A percentile compares a stretch with the other conserved stretches of the same genome.
Conservation (phyloP, 2,888 invertebrate species). For the Anodontia alba region DNA sequence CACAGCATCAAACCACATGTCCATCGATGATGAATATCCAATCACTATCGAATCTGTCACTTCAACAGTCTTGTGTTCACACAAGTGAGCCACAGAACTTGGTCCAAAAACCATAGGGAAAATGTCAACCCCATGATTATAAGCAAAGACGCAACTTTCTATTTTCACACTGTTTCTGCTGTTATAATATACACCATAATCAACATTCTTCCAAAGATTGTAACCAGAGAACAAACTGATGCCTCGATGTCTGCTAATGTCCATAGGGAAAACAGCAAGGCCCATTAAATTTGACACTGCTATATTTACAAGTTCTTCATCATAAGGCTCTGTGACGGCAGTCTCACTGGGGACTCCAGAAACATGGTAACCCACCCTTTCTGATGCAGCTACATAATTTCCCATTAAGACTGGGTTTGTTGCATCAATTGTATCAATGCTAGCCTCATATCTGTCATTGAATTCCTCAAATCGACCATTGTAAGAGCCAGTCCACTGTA, state of each 20-base stretch:
- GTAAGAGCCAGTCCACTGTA: conserved; percentile 76
- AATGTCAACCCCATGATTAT: conserved; percentile 71
- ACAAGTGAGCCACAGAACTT: conserved; percentile 52
- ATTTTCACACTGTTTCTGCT: conserved; percentile 48
- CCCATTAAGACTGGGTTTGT: conserved; percentile 50
- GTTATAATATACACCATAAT: conserved; percentile 78
- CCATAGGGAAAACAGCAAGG: conserved; percentile 52
- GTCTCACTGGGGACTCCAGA: conserved; percentile 24
- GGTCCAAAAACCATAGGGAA: conserved; percentile 76
- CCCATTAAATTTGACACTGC: conserved; percentile 60
- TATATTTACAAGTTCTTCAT: neutral
- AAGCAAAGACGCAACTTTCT: conserved; percentile 61
- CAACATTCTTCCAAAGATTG: conserved; percentile 65
- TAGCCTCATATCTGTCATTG: conserved; percentile 64
- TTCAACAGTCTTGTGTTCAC: conserved; percentile 57
- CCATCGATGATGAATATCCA: conserved; percentile 67
- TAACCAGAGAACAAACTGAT: conserved; percentile 68
- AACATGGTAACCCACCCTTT: conserved; percentile 69
- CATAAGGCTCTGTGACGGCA: neutral
- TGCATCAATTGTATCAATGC: conserved; percentile 41
- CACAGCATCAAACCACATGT: conserved; percentile 64
- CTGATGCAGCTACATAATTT: conserved; percentile 75
- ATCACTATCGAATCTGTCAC: conserved; percentile 70
- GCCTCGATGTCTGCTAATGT: conserved; percentile 41
- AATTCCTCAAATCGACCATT: conserved; percentile 66